Percentiles rank a stretch among this genome's conserved stretches.
These are phyloP conservation scores for Solea solea DNA, from an alignment of 2,113 vertebrate genomes.

Conservation along the genomic window DNA sequence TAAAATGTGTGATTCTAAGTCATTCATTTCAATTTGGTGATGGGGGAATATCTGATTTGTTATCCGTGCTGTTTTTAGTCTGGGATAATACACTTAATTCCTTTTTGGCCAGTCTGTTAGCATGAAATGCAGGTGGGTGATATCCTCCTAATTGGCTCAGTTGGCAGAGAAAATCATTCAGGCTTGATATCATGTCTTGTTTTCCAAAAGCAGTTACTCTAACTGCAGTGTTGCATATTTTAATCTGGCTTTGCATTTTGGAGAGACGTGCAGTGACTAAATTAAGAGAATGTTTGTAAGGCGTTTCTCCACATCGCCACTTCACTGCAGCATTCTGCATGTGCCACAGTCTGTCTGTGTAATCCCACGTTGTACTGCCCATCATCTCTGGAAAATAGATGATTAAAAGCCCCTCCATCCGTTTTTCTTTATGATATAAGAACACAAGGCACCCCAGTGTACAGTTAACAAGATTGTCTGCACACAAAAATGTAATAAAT, in stretches of 20 bases:
- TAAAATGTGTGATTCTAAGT: background rate
- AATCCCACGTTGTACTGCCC: background rate
- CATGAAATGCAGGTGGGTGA: conserved; percentile 11
- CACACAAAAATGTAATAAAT: conserved; percentile 5
- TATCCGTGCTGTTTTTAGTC: conserved; percentile 18
- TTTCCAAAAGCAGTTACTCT: conserved; percentile 2
- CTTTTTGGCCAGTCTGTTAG: conserved; percentile 13
- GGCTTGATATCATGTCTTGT: background rate
- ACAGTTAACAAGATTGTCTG: background rate
- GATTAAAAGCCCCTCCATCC: background rate
- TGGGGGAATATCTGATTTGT: conserved; percentile 7
- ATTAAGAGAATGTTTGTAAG: background rate
- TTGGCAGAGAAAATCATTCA: conserved; percentile 1
- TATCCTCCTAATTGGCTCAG: conserved; percentile 16
- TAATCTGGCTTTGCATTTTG: background rate
- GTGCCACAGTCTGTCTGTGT: background rate
- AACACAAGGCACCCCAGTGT: background rate
- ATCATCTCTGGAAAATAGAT: background rate
- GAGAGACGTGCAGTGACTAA: conserved; percentile 17
- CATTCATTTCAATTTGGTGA: background rate
- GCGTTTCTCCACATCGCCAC: background rate
- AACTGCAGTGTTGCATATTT: background rate
- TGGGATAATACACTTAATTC: conserved; percentile 14
- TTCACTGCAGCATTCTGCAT: background rate
- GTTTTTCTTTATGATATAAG: background rate